phyloP scores from a whole-genome alignment of 1,140 invertebrate species.

The Caenorhabditis brenneri region DNA sequence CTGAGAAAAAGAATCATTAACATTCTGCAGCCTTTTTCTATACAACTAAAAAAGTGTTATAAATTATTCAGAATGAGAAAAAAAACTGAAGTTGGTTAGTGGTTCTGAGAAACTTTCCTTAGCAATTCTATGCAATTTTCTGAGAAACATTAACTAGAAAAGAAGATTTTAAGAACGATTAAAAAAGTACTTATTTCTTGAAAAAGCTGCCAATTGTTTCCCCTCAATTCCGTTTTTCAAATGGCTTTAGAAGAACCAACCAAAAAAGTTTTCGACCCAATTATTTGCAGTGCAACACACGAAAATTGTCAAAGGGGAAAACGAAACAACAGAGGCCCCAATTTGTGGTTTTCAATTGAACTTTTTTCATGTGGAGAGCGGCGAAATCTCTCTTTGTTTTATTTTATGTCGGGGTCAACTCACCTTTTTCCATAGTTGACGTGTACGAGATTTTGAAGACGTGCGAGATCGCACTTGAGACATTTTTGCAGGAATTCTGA shows the following conservation, averaged over 20 bases:
- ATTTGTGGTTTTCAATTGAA: constrained; percentile 22
- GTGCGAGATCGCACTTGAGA: not conserved
- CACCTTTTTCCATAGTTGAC: constrained; percentile 36
- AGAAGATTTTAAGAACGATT: not conserved
- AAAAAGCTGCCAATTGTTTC: not conserved
- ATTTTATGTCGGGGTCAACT: not conserved
- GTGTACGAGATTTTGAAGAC: not conserved
- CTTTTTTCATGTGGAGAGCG: not conserved
- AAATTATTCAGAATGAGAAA: not conserved
- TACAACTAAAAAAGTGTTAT: not conserved
- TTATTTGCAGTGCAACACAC: constrained; percentile 15
- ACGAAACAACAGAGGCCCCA: not conserved
- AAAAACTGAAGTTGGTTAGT: not conserved
- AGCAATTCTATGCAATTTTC: not conserved
- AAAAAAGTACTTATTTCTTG: constrained; percentile 21
- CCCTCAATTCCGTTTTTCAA: not conserved
- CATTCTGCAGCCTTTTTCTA: not conserved
- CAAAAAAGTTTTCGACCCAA: not conserved
- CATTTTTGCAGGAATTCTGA: not conserved
- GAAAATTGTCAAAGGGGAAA: not conserved
- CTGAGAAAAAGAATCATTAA: not conserved
- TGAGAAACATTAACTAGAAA: not conserved
- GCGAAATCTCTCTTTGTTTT: constrained; percentile 7
- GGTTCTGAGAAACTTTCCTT: no score
- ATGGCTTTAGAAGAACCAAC: not conserved